Base-by-base conservation (phyloP, 2,888 invertebrate species). In the Melanostoma mellinum region DNA sequence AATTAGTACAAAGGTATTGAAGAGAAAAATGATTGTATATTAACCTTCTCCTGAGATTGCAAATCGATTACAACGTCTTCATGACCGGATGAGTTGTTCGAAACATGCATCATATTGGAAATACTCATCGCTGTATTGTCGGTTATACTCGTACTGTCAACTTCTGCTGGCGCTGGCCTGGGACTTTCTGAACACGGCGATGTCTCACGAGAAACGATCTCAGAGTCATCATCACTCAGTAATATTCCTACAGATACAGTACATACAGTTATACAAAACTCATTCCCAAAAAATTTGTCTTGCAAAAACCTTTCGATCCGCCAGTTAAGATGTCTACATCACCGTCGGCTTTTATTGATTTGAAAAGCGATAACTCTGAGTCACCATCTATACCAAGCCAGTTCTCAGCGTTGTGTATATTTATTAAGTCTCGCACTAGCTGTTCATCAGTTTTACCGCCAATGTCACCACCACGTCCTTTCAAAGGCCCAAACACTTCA, bases 301-400 rank as follows among this genome's bases (percentile, higher is more conserved):
- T 52, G 2, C 8, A 8, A 44, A 44, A 1, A 75, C 86, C 84
- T 78, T 82, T 85, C 42, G 80, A 80, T 6, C 61, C 82, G 53
- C 77, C 60, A 44, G 77, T 86, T 73, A 91, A 87, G 20, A 88
- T 87, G 68, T 96, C 95, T 3, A 87, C 86, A 89, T 95, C 95
- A 40, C 94, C 92, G 53, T 93, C 94, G 3, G 94, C 93, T 88
- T 96, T 94, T 68, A 93, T 91, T 30, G 94, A 94, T 86, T 96
- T 96, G 90, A 97, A 97, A 90, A 97, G 93, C 46, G 94, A 94
- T 90, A 97, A 91, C 87, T 97, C 97, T 52, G 96, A 95, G 88
- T 97, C 97, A 1, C 95, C 97, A 88, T 97, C 97, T 90, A 97
- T 95, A 35, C 97, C 97, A 6, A 98, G 93, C 97, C 97, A 98